Evolutionary conservation across 1,140 invertebrate species (phyloP), one percentile per base, ranked within the genome.

Genomic region (Saccostrea cuccullata): DNA sequence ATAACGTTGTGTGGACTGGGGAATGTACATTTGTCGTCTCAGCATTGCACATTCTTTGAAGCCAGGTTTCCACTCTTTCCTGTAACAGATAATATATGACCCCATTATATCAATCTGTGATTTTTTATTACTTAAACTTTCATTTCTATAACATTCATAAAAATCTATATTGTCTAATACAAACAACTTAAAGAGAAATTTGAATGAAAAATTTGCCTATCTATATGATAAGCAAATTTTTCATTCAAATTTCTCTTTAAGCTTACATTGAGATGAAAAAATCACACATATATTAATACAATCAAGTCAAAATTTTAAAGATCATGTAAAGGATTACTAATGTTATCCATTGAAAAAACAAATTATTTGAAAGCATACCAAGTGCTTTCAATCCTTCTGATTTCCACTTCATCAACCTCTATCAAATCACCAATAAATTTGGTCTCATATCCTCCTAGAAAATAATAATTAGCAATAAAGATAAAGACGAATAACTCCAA

Each of bases 351-450:
- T 36, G 2, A 36, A 36, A 36, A 36, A 36, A n/a, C n/a, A n/a
- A 36, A 36, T 36, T 36, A 47, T 47, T 47, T 47, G 47, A 73
- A 3, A 23, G 83, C n/a, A 64, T 56, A 26, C 17, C 67, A 47
- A 73, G 85, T 86, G 85, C 6, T 70, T 40, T 73, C 90, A 91
- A 87, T 94, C 93, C 88, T 92, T 83, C 92, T 89, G 11, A 92
- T 90, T 86, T 94, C 90, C 73, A 87, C 88, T 60, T 95, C 93
- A 91, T 96, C 96, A 1, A 96, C 95, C 92, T 97, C 96, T 67
- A 95, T 95, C 47, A 97, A 94, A 55, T 96, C 96, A 47, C 96
- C 96, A 91, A 96, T 96, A 91, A 96, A 96, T 0, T 96, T 95
- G 85, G 97, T 96, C 89, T 96, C 96, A 93, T 97, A 97, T 12